Percentiles rank a stretch among this genome's conserved stretches.
phyloP scores from a whole-genome alignment of 92 coral and sea anemone genomes.

The Zoanthus gigantus region DNA sequence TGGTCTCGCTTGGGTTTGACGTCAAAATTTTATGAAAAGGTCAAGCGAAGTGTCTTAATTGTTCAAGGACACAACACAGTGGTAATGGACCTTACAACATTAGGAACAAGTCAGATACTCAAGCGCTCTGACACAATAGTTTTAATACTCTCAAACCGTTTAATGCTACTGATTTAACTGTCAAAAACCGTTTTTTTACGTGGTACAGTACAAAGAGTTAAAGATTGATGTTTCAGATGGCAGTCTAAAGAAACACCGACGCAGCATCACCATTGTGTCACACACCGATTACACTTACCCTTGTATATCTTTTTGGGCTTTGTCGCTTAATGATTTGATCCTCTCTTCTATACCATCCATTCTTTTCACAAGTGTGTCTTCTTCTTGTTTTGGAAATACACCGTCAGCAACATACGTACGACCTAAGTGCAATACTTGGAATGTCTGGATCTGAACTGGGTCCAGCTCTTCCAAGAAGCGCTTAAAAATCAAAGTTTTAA shows the following conservation, averaged over 20 bases:
- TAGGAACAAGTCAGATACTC: too few species aligned
- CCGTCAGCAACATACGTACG: constrained; percentile 71
- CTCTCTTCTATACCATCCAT: constrained; percentile 75
- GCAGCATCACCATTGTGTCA: too few species aligned
- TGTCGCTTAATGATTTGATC: constrained; percentile 64
- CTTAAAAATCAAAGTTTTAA: constrained; percentile 37
- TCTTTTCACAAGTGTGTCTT: constrained; percentile 70
- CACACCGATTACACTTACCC: constrained; percentile 41
- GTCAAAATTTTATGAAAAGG: not conserved
- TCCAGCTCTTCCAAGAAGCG: constrained; percentile 69
- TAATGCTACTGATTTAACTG: too few species aligned
- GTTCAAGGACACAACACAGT: too few species aligned
- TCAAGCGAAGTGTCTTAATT: not conserved
- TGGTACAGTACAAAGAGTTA: too few species aligned
- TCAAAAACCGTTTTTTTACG: too few species aligned
- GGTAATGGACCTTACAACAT: too few species aligned
- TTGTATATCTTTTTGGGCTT: constrained; percentile 57
- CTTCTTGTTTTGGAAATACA: constrained; percentile 67
- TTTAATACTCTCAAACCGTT: too few species aligned
- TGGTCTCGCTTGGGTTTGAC: not conserved
- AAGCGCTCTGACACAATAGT: too few species aligned
- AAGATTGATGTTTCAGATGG: too few species aligned
- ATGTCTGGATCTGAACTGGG: constrained; percentile 42
- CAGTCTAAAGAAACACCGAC: too few species aligned
- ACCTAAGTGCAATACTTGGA: constrained; percentile 67